Evolutionary conservation across 2,797 vertebrate species (phyloP), one percentile per base, ranked within the genome.

Genomic region (Coluber constrictor): DNA sequence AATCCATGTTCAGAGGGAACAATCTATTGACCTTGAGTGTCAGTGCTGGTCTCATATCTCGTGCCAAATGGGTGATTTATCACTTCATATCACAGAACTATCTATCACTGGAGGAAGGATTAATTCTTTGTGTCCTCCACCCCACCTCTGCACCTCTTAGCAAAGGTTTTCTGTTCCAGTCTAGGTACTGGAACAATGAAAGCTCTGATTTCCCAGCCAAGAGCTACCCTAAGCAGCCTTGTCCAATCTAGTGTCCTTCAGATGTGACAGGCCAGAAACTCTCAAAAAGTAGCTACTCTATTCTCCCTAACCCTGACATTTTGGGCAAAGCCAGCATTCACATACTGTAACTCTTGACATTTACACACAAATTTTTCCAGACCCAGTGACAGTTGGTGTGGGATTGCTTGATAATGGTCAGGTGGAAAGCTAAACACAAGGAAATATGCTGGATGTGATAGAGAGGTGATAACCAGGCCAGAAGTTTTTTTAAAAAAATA

Each of bases 101-200:
- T 92, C 94, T 92, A 91, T 95, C 94, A 93, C 74, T 87, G 18
- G 92, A 9, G 16, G 70, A 74, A 95, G n/a, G 25, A 87, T 91
- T 89, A 29, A 89, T 57, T 59, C 86, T 86, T 29, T 89, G 47
- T 47, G 8, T 37, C 4, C 59, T 25, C 29, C 23, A 25, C 47
- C 47, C 87, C 27, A 15, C 86, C 25, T 15, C 32, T 43, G 23
- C 27, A 90, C 18, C 61, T 89, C 54, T 87, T 92, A 92, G 13
- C 32, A 93, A 66, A 61, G 15, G 59, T 56, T 56, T 95, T 92
- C 60, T 95, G 54, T n/a, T 95, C 93, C 55, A 5, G 29, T 11
- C 25, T 47, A 90, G 47, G 92, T 6, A 1, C n/a, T 89, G 47
- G 47, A n/a, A 55, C 59, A 91, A 86, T 89, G 63, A 47, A 93